These are phyloP conservation scores for Columba janthina DNA, from an alignment of 2,113 vertebrate species.

Conservation along the genomic window DNA sequence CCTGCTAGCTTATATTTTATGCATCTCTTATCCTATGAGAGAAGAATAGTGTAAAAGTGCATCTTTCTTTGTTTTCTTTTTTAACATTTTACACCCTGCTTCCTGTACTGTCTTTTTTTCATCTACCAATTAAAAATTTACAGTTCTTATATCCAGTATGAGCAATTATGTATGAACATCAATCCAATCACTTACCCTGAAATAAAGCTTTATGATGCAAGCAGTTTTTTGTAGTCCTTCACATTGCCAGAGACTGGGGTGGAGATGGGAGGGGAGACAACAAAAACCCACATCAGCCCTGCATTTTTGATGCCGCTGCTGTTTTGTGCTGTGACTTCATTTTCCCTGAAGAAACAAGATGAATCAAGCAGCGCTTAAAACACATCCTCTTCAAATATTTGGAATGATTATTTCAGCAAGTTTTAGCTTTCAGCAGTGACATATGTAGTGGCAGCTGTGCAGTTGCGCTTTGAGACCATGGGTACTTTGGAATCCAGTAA, in stretches of 20 bases:
- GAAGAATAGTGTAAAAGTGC: background rate
- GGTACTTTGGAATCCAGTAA: slow-evolving; percentile 57
- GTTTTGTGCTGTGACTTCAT: slow-evolving; percentile 52
- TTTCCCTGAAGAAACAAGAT: slow-evolving; percentile 60
- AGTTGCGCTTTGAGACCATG: slow-evolving; percentile 42
- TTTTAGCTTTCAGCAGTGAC: slow-evolving; percentile 71
- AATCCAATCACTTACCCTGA: slow-evolving; percentile 8
- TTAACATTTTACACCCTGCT: background rate
- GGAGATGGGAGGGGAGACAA: background rate
- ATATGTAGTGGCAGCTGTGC: slow-evolving; percentile 70
- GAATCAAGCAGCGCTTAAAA: slow-evolving; percentile 55
- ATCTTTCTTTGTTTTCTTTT: background rate
- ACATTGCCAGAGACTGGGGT: background rate
- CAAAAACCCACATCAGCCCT: background rate
- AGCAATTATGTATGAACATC: background rate
- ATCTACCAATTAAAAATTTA: slow-evolving; percentile 15
- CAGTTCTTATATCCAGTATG: background rate
- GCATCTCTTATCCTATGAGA: background rate
- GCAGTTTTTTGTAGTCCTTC: slow-evolving; percentile 14
- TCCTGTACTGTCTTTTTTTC: background rate
- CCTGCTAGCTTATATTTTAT: background rate
- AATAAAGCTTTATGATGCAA: slow-evolving; percentile 40
- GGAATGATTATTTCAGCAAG: slow-evolving; percentile 72
- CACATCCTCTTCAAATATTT: slow-evolving; percentile 44
- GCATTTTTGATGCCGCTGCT: background rate